phyloP scores from a whole-genome alignment of 1,140 invertebrate species.

The Oncopodura yosiiana region DNA sequence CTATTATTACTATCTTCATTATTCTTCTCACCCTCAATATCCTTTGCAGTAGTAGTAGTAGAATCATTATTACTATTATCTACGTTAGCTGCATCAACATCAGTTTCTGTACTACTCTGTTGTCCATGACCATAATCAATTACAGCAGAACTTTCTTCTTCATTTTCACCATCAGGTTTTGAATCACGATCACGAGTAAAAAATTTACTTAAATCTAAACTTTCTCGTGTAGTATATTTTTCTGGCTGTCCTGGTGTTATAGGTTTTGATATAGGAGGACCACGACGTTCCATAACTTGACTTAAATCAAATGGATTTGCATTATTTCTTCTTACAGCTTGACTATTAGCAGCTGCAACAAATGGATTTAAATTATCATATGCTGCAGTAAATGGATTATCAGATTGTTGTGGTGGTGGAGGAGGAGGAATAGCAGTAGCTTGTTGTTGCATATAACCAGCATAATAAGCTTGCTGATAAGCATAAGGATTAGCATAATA shows the following conservation, averaged over 20 bases:
- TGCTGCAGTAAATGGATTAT: neutral
- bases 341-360: neutral
- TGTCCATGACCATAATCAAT: slow-evolving; percentile 23
- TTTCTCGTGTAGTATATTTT: neutral
- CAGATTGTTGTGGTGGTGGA: neutral
- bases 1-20: slow-evolving; percentile 1
- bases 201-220: neutral
- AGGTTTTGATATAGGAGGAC: neutral
- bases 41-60: neutral
- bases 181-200: neutral
- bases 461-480: too few species aligned
- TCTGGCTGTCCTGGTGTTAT: neutral
- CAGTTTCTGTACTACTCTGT: neutral
- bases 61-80: neutral
- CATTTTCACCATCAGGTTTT: neutral
- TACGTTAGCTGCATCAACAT: too few species aligned
- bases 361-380: slow-evolving; percentile 4
- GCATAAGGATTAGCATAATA: too few species aligned
- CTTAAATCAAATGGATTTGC: slow-evolving; percentile 7
- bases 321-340: neutral
- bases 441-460: too few species aligned
- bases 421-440: too few species aligned
- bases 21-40: neutral
- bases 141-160: neutral
- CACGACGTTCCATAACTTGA: too few species aligned